Evolutionary conservation across 2,888 invertebrate genomes (phyloP).

Genomic region (Synanthedon vespiformis): DNA sequence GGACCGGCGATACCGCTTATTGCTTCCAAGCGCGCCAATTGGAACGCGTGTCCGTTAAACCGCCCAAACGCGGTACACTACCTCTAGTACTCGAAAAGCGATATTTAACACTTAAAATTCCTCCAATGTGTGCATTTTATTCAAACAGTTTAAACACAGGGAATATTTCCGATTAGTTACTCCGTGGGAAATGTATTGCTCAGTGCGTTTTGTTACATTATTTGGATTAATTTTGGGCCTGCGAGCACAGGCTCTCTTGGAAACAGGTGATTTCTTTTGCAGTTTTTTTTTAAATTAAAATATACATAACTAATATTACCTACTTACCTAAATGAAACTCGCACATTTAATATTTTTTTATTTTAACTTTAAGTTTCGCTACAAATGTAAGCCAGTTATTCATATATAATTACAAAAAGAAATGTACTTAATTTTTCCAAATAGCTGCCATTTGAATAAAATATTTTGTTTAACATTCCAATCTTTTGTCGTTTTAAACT

Average conservation of each 20-base stretch:
- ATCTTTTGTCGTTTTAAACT: too few relatives aligned
- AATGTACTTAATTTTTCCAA: too few relatives aligned
- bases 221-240: conserved; percentile 22
- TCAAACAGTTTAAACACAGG: conserved; percentile 10
- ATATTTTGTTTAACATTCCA: too few relatives aligned
- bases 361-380: too few relatives aligned
- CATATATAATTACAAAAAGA: too few relatives aligned
- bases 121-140: conserved; percentile 13
- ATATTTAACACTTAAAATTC: conserved; percentile 28
- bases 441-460: too few relatives aligned
- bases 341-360: too few relatives aligned
- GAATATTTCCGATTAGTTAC: conserved; percentile 8
- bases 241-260: conserved; percentile 32
- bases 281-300: too few relatives aligned
- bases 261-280: conserved; percentile 30
- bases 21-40: conserved; percentile 59
- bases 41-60: conserved; percentile 60
- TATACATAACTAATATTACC: too few relatives aligned
- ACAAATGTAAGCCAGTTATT: too few relatives aligned
- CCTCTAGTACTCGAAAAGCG: conserved; percentile 24
- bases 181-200: conserved; percentile 28
- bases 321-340: too few relatives aligned
- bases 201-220: conserved; percentile 19
- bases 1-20: conserved; percentile 47
- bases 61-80: conserved; percentile 39